Conservation (phyloP, 2,113 vertebrate species). For the Labeo catla region DNA sequence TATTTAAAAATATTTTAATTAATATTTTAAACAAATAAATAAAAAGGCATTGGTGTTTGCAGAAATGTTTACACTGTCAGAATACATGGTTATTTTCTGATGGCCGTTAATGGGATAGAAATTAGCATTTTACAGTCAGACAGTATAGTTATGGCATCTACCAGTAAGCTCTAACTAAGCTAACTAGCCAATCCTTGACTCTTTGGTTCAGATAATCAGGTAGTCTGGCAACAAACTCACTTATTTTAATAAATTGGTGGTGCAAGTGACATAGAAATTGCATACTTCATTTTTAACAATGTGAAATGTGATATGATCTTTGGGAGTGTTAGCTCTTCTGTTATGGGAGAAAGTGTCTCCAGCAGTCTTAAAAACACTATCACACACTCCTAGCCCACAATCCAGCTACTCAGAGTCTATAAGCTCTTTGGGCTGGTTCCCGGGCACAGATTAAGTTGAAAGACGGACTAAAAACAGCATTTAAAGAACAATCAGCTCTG, state of each 20-base stretch:
- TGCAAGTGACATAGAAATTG: background rate
- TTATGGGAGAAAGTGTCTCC: background rate
- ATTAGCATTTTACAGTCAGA: background rate
- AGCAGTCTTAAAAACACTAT: constrained; percentile 8
- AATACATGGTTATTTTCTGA: background rate
- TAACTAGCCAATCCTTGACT: background rate
- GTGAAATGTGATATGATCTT: background rate
- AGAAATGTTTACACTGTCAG: too few relatives aligned
- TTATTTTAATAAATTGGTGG: background rate
- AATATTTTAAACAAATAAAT: too few relatives aligned
- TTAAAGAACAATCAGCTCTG: constrained; percentile 36
- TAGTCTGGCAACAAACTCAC: background rate
- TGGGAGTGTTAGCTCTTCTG: background rate
- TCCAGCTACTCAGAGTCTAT: constrained; percentile 31
- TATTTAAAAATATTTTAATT: too few relatives aligned
- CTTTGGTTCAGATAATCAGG: background rate
- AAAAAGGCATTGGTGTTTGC: too few relatives aligned
- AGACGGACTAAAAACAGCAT: constrained; percentile 29
- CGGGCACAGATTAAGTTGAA: constrained; percentile 30
- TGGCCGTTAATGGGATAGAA: background rate
- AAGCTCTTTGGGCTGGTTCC: constrained; percentile 37
- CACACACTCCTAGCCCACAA: constrained; percentile 8
- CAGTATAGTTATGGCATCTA: background rate
- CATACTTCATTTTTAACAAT: background rate
- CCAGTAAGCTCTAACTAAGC: background rate